Evolutionary conservation across 2,797 vertebrate species (phyloP).

Genomic region (Arrhamphus sclerolepis): DNA sequence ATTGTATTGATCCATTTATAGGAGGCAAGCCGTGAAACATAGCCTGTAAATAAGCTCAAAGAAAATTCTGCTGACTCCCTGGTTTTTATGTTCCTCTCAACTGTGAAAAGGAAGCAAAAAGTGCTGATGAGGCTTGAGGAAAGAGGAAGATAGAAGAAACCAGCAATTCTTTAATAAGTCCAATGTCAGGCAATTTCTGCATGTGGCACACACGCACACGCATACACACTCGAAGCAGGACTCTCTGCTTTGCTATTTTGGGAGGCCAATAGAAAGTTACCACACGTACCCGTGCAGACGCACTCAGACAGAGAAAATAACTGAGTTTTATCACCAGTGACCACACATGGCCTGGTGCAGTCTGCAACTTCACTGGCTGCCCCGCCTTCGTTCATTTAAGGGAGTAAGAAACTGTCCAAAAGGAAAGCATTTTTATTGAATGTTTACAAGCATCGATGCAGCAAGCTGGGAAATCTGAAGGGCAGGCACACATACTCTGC

Average conservation of each 20-base stretch:
- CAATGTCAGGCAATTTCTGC: slow-evolving; percentile 62
- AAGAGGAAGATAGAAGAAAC: slow-evolving; percentile 45
- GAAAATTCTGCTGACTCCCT: slow-evolving; percentile 60
- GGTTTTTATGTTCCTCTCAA: slow-evolving; percentile 67
- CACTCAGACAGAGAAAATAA: slow-evolving; percentile 19
- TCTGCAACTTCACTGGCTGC: slow-evolving; percentile 35
- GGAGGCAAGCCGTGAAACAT: slow-evolving; percentile 46
- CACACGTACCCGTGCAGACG: slow-evolving; percentile 26
- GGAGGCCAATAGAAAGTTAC: slow-evolving; percentile 33
- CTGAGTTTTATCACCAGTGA: slow-evolving; percentile 58
- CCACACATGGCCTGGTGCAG: slow-evolving; percentile 54
- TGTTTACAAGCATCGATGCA: slow-evolving; percentile 66
- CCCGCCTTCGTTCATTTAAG: slow-evolving; percentile 44
- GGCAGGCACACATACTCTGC: slow-evolving; percentile 13
- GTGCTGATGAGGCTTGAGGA: slow-evolving; percentile 70
- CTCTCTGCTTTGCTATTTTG: slow-evolving; percentile 34
- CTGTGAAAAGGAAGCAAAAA: slow-evolving; percentile 62
- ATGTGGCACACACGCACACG: slow-evolving; percentile 32
- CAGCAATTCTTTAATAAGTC: slow-evolving; percentile 62
- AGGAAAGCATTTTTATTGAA: slow-evolving; percentile 50
- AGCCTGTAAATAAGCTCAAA: slow-evolving; percentile 73
- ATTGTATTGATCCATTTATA: slow-evolving; percentile 71
- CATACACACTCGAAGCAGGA: slow-evolving; percentile 11
- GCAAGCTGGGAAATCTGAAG: slow-evolving; percentile 51
- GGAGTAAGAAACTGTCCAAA: slow-evolving; percentile 36